A percentile compares a stretch with the other conserved stretches of the same genome.
Conservation (phyloP, 2,113 vertebrate genomes). For the Xerus inauris region DNA sequence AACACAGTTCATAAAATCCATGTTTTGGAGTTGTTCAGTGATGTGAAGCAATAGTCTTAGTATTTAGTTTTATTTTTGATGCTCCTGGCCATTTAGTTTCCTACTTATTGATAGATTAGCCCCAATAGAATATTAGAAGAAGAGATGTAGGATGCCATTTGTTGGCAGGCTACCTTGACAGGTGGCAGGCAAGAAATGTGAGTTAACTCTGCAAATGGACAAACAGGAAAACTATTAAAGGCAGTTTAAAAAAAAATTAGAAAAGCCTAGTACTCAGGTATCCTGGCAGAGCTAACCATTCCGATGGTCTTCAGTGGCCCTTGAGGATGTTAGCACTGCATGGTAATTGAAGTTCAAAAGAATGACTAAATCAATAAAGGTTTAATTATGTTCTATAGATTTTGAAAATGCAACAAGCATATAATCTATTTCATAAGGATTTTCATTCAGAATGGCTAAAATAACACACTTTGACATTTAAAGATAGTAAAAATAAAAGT, state of each 20-base stretch:
- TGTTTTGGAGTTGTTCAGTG: neutral
- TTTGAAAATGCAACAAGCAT: constrained; percentile 26
- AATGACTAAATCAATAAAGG: constrained; percentile 15
- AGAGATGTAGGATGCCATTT: constrained; percentile 6
- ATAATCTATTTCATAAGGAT: constrained; percentile 34
- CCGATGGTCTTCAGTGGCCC: neutral
- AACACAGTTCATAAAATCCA: constrained; percentile 23
- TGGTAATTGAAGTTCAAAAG: constrained; percentile 8
- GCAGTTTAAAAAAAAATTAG: neutral
- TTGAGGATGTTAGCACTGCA: constrained; percentile 2
- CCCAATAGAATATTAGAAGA: constrained; percentile 3
- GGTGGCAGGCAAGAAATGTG: constrained; percentile 7
- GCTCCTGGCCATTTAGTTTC: constrained; percentile 16
- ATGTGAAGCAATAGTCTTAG: neutral
- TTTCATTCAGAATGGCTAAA: constrained; percentile 7
- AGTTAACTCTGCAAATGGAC: neutral
- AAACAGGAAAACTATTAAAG: neutral
- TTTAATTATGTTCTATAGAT: constrained; percentile 8
- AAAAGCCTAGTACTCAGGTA: neutral
- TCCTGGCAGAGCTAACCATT: neutral
- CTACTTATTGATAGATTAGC: neutral
- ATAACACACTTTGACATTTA: neutral
- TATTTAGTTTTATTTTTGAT: constrained; percentile 33
- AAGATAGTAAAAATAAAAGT: neutral
- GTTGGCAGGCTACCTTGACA: neutral